These are phyloP conservation scores for Galeopsomyia nigrocyanea DNA, from an alignment of 2,888 invertebrate genomes.

Conservation along the genomic window DNA sequence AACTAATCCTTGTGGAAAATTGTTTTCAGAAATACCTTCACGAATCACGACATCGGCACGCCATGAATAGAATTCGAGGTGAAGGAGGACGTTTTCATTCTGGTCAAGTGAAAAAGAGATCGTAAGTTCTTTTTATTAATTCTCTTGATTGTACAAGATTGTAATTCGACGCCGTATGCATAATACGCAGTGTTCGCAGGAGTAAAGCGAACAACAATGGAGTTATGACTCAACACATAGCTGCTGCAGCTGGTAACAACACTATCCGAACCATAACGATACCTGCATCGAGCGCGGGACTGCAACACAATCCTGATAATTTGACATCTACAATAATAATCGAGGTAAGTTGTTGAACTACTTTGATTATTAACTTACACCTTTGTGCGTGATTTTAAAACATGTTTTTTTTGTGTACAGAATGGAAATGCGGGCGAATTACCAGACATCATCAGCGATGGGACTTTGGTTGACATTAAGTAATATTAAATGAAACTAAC, in stretches of 20 bases:
- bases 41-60: slow-evolving; percentile 96
- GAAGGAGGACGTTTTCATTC: slow-evolving; percentile 97
- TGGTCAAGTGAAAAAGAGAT: slow-evolving; percentile 70
- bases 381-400: neutral
- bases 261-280: slow-evolving; percentile 60
- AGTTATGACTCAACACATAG: slow-evolving; percentile 60
- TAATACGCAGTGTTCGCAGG: slow-evolving; percentile 41
- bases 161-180: slow-evolving; percentile 2
- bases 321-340: slow-evolving; percentile 62
- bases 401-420: slow-evolving; percentile 49
- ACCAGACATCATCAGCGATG: slow-evolving; percentile 60
- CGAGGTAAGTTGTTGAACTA: slow-evolving; percentile 54
- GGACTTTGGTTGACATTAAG: slow-evolving; percentile 45
- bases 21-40: slow-evolving; percentile 95
- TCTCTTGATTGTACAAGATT: slow-evolving; percentile 9
- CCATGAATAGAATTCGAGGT: slow-evolving; percentile 96
- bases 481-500: slow-evolving; percentile 18
- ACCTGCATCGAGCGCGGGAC: slow-evolving; percentile 56
- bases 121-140: slow-evolving; percentile 55
- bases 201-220: slow-evolving; percentile 54
- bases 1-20: slow-evolving; percentile 7
- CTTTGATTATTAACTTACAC: neutral
- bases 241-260: slow-evolving; percentile 58
- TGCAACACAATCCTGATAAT: slow-evolving; percentile 60
- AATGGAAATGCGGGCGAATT: slow-evolving; percentile 53